Base-by-base conservation (phyloP, 2,113 vertebrate genomes). In the Diphyllodes magnificus region DNA sequence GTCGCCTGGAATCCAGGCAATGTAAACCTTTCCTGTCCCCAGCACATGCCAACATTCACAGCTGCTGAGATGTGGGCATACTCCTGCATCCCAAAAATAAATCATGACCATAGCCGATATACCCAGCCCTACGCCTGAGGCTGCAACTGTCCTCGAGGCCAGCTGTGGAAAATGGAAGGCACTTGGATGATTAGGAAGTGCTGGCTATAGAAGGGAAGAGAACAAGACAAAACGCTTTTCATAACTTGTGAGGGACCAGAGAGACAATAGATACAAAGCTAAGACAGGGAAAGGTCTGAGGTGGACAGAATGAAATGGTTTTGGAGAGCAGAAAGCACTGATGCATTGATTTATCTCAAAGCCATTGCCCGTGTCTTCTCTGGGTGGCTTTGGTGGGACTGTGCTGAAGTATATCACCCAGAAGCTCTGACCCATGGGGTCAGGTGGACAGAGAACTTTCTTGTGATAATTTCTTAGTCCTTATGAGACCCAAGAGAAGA, bases 41-140 rank as follows among this genome's bases (percentile, higher is more conserved):
- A 37, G 71, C 82, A 71, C 63, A 91, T 92, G 66, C 94, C 82
- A 86, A 80, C 89, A 90, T 92, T 96, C 95, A 88, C 96, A 98
- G 95, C 95, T 97, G 92, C 96, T 82, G 39, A 93, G 82, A 96
- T 73, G 65, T 92, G 94, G 93, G 95, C 95, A 84, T 82, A 87
- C 49, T 86, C 93, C 96, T 92, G 54, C 54, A 72, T 83, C 96
- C 96, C 94, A 57, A 96, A 96, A 97, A 97, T 96, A 96, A 95
- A 96, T 79, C 9, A 10, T 80, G 90, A 54, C 23, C 59, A 23
- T 60, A 86, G 75, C 30, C 7, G 27, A 78, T 92, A 66, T 71
- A 88, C 84, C 86, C 95, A 92, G 45, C 75, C 44, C 94, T 95
- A 40, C 59, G 70, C 69, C 56, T 27, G 1, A 57, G 76, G 64